These are phyloP conservation scores for Maniola jurtina DNA, from an alignment of 1,140 invertebrate species.

Conservation along the genomic window DNA sequence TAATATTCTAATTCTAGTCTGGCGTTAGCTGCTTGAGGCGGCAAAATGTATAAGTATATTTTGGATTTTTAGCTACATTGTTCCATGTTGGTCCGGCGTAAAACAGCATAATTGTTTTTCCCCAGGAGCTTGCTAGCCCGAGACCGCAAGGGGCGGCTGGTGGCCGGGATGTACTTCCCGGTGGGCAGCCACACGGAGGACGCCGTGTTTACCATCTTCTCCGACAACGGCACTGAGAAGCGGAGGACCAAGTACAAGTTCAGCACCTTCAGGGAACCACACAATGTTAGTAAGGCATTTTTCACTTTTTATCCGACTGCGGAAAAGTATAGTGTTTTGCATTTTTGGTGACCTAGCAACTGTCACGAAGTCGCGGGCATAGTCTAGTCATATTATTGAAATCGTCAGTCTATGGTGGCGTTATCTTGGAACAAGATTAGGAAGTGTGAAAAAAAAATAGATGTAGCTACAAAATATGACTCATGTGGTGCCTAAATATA, in stretches of 20 bases:
- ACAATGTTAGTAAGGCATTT: slow-evolving; percentile 54
- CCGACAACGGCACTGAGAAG: slow-evolving; percentile 54
- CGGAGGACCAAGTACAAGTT: slow-evolving; percentile 67
- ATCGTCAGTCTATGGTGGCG: too few relatives aligned
- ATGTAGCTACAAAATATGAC: neutral
- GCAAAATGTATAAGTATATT: too few relatives aligned
- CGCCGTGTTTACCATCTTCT: slow-evolving; percentile 65
- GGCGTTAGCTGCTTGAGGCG: too few relatives aligned
- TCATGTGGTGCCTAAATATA: neutral
- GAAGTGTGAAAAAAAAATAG: too few relatives aligned
- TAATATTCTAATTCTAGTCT: too few relatives aligned
- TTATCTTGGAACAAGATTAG: too few relatives aligned
- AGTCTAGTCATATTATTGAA: too few relatives aligned
- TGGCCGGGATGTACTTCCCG: slow-evolving; percentile 90
- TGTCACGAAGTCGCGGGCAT: too few relatives aligned
- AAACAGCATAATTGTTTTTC: neutral
- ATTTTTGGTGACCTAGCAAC: too few relatives aligned
- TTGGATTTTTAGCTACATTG: too few relatives aligned
- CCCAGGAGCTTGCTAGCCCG: slow-evolving; percentile 86
- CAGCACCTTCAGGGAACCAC: slow-evolving; percentile 51
- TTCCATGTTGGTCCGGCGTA: too few relatives aligned
- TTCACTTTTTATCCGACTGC: neutral
- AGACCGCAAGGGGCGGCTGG: slow-evolving; percentile 88
- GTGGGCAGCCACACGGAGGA: slow-evolving; percentile 54
- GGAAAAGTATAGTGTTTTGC: too few relatives aligned